A percentile compares a stretch with the other conserved stretches of the same genome.
These are phyloP conservation scores for Plebejus anna DNA, from an alignment of 2,888 invertebrate species.

Conservation along the genomic window DNA sequence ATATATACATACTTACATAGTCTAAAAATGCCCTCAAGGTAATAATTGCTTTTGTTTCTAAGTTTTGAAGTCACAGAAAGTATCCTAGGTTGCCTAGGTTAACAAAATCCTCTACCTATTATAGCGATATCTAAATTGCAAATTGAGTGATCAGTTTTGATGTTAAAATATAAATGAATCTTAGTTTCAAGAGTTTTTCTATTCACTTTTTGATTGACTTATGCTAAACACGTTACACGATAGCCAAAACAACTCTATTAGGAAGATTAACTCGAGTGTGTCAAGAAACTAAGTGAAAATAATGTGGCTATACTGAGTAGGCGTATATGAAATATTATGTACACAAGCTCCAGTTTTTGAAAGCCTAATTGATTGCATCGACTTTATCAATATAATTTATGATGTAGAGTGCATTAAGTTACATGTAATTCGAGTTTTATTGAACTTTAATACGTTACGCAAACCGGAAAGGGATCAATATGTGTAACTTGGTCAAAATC, in stretches of 20 bases:
- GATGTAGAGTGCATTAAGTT: background rate
- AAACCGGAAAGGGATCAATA: slow-evolving; percentile 3
- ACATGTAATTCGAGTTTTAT: slow-evolving; percentile 14
- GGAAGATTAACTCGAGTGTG: background rate
- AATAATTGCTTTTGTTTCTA: no score
- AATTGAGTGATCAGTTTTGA: background rate
- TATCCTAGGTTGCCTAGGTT: no score
- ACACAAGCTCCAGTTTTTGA: slow-evolving; percentile 4
- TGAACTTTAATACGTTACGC: slow-evolving; percentile 15
- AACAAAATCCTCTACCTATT: no score
- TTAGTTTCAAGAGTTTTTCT: background rate
- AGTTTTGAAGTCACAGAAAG: no score
- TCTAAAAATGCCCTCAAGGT: no score
- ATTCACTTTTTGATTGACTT: no score
- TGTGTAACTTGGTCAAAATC: slow-evolving; percentile 11
- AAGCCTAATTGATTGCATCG: slow-evolving; percentile 2
- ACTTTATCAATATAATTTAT: slow-evolving; percentile 4
- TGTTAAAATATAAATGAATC: background rate
- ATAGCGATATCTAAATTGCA: background rate
- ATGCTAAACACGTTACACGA: no score
- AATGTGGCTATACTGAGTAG: background rate
- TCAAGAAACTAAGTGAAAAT: background rate
- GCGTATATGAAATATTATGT: slow-evolving; percentile 3
- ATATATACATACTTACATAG: no score
- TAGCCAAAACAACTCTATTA: no score